phyloP scores from a whole-genome alignment of 2,797 vertebrate species.

The Aulostomus chinensis region DNA sequence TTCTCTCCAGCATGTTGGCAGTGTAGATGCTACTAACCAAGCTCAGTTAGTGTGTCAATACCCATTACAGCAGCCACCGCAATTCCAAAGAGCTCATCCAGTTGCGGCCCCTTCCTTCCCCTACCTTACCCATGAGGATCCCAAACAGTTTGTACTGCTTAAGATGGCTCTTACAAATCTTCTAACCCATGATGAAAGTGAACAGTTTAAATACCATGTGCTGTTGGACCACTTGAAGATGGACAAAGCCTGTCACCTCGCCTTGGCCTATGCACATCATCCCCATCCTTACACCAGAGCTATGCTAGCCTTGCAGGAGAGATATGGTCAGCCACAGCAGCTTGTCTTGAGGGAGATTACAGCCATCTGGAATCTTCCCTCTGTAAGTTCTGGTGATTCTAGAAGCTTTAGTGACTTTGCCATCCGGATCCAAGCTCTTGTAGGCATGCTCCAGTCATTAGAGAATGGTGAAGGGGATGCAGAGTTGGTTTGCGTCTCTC shows the following conservation, averaged over 20 bases:
- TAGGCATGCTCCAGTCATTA: not conserved
- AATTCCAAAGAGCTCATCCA: no score
- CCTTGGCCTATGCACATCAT: not conserved
- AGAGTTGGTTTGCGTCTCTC: not conserved
- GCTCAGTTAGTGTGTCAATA: no score
- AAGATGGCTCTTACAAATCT: no score
- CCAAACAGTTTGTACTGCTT: no score
- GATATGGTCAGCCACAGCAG: slow-evolving; percentile 3
- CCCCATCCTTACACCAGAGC: slow-evolving; percentile 1
- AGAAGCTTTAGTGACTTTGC: slow-evolving; percentile 1
- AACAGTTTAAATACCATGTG: not conserved
- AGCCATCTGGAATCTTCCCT: not conserved
- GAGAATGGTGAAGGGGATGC: not conserved
- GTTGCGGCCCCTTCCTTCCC: no score
- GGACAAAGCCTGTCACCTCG: not conserved
- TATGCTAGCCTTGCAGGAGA: slow-evolving; percentile 1
- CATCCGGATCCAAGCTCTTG: not conserved
- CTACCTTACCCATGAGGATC: no score
- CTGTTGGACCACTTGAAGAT: not conserved
- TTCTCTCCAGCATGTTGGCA: no score
- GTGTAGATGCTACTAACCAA: no score
- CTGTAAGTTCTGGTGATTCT: not conserved
- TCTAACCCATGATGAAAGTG: not conserved
- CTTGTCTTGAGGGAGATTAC: not conserved
- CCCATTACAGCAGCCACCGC: no score